Evolutionary conservation across 2,888 invertebrate species (phyloP), one percentile per base, ranked within the genome.

Genomic region (Gasteruption jaculator): DNA sequence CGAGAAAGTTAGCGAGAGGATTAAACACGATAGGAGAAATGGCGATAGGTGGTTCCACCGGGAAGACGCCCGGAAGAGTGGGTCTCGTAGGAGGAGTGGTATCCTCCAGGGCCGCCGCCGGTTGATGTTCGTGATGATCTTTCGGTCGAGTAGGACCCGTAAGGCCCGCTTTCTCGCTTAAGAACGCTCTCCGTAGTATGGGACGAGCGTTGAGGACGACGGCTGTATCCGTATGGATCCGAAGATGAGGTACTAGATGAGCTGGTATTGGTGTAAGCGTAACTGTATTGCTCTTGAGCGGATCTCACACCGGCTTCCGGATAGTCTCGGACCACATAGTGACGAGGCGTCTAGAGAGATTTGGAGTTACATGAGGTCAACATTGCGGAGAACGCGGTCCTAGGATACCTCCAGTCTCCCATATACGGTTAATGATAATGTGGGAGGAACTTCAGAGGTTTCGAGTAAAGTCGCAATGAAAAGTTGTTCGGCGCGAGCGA

Each of bases 21-120:
- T 79, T 85, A 91, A 70, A 90, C 87, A 74, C 87, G 85, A 76
- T 90, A 89, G 61, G 88, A 87, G 77, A 81, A 90, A 73, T 89
- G 87, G 64, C 90, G 86, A 74, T 89, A 90, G 63, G 73, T 75
- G 66, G 85, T 86, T 71, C 90, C 89, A 65, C 85, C 82, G 53
- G 90, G 91, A 69, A 90, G 79, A 70, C 84, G 82, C 69, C 90
- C 90, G 71, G 84, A 82, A 56, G 82, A 73, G 60, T 82, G 79
- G 50, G 87, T 85, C 57, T 85, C 84, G 76, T 89, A 90, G 67
- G 86, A 86, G 47, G 79, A 77, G 58, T 71, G 74, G 75, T 90
- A 90, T 61, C 88, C 84, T 59, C 89, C 83, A 55, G 90, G 90
- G 51, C 86, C 86, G 48, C 76, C 78, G 66, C 83, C 82, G 68